Base-by-base conservation (phyloP, 2,797 vertebrate species). In the Manis crassicaudata region DNA sequence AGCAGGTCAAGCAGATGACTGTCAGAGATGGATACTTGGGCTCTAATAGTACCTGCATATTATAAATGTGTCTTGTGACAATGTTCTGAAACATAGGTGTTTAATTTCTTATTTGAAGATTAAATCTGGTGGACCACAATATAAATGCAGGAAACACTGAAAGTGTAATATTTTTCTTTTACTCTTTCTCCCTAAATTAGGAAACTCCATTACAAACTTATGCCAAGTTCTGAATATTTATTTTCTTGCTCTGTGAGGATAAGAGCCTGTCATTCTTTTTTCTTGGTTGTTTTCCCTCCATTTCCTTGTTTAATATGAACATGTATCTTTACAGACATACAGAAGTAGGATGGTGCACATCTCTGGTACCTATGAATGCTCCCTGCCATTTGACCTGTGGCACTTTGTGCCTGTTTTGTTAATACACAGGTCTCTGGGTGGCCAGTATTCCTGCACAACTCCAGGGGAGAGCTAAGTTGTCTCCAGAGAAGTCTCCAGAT, bases 1-100 rank as follows among this genome's bases (percentile, higher is more conserved):
- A 98, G 97, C 93, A 97, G 97, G 97, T 97, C 97, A 97, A 98
- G 96, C 96, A 97, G 95, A 97, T 97, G 97, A 98, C 97, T 97
- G 97, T 98, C 96, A 96, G 97, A 95, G 97, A 89, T 96, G 96
- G 97, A 96, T 97, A 88, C 93, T 80, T 63, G 77, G 90, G 88
- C 97, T 97, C 95, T 96, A 86, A 79, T 97, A 92, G 97, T 95
- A 93, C 4, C 5, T 88, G 73, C 86, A 76, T 65, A 82, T 94
- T 93, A 96, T 89, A 92, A 85, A 92, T 89, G 83, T 97, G 72
- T 67, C 52, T 75, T 93, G 80, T 95, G 72, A 25, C 35, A 35
- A 37, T 70, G 63, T 86, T 95, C 52, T 92, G 81, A 62, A 62
- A 9, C 43, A n/a, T 20, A 37, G 75, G n/a, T 63, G 27, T 86